Percentiles rank a stretch among this genome's conserved stretches.
Evolutionary conservation across 2,113 vertebrate species (phyloP).

Genomic region (Lanius ludovicianus): DNA sequence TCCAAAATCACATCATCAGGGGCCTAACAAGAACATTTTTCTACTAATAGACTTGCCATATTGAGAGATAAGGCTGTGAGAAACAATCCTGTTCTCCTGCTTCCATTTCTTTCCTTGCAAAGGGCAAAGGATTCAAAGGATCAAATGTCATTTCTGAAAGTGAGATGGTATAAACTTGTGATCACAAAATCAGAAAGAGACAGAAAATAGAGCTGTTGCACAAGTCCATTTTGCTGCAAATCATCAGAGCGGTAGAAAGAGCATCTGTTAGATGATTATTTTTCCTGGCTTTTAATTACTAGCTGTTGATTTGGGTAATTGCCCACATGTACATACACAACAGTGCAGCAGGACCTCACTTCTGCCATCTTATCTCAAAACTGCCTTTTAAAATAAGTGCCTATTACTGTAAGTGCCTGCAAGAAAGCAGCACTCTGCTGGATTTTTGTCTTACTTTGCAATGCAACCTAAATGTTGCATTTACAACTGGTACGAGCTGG

Average conservation of each 20-base stretch:
- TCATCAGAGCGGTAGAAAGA: not conserved
- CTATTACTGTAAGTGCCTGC: not conserved
- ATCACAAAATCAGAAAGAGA: not conserved
- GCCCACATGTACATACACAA: not conserved
- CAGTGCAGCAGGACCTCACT: not conserved
- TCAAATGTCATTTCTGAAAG: not conserved
- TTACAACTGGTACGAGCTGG: not conserved
- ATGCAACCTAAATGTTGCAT: not conserved
- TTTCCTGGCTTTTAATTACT: conserved; percentile 32
- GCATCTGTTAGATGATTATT: not conserved
- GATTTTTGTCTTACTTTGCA: not conserved
- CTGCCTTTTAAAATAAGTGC: not conserved
- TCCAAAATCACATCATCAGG: not conserved
- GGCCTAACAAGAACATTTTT: not conserved
- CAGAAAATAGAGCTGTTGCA: not conserved
- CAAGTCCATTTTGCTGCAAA: not conserved
- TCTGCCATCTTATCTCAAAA: not conserved
- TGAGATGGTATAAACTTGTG: not conserved
- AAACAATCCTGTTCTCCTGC: not conserved
- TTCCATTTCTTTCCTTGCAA: not conserved
- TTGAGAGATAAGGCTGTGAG: not conserved
- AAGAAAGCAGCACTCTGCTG: not conserved
- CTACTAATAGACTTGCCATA: not conserved
- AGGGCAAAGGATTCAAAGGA: not conserved
- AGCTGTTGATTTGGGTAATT: not conserved